Evolutionary conservation across 2,888 invertebrate genomes (phyloP), one percentile per base, ranked within the genome.

Genomic region (Troides helena): DNA sequence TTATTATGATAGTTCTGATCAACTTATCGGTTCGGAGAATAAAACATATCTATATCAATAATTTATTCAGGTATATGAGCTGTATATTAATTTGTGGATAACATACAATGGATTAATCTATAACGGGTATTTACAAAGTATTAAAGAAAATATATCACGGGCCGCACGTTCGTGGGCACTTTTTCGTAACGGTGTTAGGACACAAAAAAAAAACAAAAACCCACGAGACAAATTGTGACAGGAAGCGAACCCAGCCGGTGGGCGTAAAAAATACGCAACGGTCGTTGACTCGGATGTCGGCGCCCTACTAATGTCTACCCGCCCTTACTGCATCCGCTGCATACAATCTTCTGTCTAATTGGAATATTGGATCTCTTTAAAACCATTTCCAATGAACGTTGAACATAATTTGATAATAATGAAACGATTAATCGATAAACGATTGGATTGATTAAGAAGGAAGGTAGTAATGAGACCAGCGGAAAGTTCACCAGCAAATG

Each of bases 221-320:
- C 46, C 46, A 79, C 21, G 79, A 80, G 85, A 86, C 89, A 85
- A 89, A 90, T 86, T 88, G 88, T 89, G 87, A 89, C 92, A 88
- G 92, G 92, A 92, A 90, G 78, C 84, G 81, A 75, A 80, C 84
- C 79, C 91, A 90, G 88, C 87, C 89, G 92, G 87, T 86, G 85
- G 77, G 77, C 78, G 83, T 82, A 87, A 88, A 90, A 89, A 80
- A 85, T 77, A 75, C 72, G 76, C 74, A 74, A 73, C 69, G 85
- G 91, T 88, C 85, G 89, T 79, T 80, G 83, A 89, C 90, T 88
- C 90, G 67, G 67, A 67, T 73, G 73, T 60, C 72, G 74, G 72
- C 74, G 74, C 74, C 70, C 71, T 65, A 72, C 72, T 72, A 68
- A 77, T 80, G 78, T 78, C 79, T 76, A 76, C 75, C 79, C 80